Conservation (phyloP, 2,113 vertebrate species). For the Alaudala cheleensis region DNA sequence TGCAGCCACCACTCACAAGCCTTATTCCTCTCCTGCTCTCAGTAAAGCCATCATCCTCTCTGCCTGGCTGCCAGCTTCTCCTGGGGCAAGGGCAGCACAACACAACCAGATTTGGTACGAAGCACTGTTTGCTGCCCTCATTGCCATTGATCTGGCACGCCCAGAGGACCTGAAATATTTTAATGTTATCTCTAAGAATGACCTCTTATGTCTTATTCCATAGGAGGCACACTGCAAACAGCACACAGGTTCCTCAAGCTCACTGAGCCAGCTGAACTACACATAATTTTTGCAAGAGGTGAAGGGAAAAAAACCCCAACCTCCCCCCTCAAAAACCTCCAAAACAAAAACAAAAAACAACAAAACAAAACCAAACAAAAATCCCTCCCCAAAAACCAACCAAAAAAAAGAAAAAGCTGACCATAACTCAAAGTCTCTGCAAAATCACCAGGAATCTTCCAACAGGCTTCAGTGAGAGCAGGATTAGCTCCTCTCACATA, state of each 20-base stretch:
- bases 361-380: too few species aligned
- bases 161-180: not conserved
- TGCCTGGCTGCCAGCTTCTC: not conserved
- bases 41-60: not conserved
- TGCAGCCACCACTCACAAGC: not conserved
- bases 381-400: too few species aligned
- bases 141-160: not conserved
- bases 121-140: not conserved
- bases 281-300: not conserved
- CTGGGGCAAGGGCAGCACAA: not conserved
- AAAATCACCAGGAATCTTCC: conserved; percentile 28
- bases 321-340: too few species aligned
- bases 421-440: not conserved
- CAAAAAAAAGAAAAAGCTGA: not conserved
- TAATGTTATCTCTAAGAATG: not conserved
- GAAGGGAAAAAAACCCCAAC: too few species aligned
- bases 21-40: not conserved
- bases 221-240: not conserved
- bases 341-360: too few species aligned
- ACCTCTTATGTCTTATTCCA: not conserved
- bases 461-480: not conserved
- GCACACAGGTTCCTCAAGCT: not conserved
- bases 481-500: not conserved
- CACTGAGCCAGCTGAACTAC: not conserved
- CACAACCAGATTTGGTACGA: not conserved